These are phyloP conservation scores for Todiramphus saurophagus DNA, from an alignment of 2,113 vertebrate species.

Conservation along the genomic window DNA sequence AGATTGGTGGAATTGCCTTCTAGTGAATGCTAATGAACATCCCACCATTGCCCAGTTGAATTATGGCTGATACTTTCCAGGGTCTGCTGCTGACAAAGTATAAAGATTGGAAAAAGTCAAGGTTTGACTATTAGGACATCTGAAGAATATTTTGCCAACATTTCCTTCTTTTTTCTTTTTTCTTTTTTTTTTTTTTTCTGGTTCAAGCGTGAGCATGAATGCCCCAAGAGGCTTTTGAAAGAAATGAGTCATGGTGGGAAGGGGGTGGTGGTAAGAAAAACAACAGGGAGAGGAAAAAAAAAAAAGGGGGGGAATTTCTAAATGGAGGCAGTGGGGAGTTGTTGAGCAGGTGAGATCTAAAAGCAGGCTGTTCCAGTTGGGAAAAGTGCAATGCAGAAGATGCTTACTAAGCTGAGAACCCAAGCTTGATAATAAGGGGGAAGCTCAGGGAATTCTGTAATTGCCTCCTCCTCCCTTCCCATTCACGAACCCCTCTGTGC, in stretches of 20 bases:
- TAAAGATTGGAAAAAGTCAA: neutral
- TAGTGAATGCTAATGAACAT: neutral
- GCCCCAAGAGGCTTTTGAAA: neutral
- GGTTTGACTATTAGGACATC: neutral
- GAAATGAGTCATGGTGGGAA: conserved; percentile 18
- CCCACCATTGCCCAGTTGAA: neutral
- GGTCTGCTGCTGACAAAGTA: neutral
- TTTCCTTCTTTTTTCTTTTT: neutral
- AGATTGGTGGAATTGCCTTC: neutral
- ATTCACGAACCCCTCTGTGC: neutral
- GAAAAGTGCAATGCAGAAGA: conserved; percentile 35
- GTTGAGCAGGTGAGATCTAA: conserved; percentile 41
- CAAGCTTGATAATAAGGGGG: conserved; percentile 51
- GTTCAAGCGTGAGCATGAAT: neutral
- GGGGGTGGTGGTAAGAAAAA: neutral
- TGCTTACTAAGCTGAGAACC: conserved; percentile 51
- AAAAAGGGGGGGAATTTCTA: conserved; percentile 13
- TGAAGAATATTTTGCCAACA: neutral
- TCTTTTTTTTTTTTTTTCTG: neutral
- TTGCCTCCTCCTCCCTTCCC: conserved; percentile 13
- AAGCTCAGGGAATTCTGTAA: conserved; percentile 52
- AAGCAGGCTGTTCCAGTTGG: conserved; percentile 57
- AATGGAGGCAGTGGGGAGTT: neutral
- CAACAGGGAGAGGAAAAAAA: neutral
- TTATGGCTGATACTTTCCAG: neutral